Evolutionary conservation across 2,113 vertebrate genomes (phyloP).

Genomic region (Protomyctophum bolini): DNA sequence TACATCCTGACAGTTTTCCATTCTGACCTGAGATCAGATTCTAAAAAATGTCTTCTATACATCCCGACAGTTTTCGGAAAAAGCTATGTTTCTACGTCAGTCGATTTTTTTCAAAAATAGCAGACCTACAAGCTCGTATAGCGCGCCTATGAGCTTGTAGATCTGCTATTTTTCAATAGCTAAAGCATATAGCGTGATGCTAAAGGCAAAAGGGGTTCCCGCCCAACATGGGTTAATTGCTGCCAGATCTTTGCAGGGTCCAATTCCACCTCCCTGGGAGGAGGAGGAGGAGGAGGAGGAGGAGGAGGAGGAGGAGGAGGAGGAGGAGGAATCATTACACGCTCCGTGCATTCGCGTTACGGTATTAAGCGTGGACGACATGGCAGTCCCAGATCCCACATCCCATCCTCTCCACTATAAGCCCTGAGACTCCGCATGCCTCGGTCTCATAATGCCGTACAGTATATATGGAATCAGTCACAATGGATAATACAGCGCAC

Average conservation of each 20-base stretch:
- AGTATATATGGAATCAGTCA: conserved; percentile 49
- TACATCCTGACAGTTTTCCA: too few species aligned
- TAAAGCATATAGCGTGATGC: too few species aligned
- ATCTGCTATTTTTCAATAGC: too few species aligned
- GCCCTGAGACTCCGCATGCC: conserved; percentile 42
- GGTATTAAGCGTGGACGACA: conserved; percentile 65
- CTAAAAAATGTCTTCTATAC: too few species aligned
- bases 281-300: conserved; percentile 44
- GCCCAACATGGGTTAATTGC: too few species aligned
- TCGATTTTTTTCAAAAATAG: too few species aligned
- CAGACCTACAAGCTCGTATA: too few species aligned
- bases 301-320: conserved; percentile 48
- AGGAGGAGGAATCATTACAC: conserved; percentile 57
- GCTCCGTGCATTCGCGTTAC: conserved; percentile 60
- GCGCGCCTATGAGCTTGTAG: too few species aligned
- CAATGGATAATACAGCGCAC: background rate
- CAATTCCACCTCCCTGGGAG: conserved; percentile 37
- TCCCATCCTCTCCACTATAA: conserved; percentile 41
- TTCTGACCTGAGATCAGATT: too few species aligned
- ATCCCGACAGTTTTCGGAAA: too few species aligned
- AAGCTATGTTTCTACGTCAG: too few species aligned
- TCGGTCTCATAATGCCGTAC: conserved; percentile 38
- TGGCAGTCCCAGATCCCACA: conserved; percentile 42
- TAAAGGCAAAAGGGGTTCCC: too few species aligned
- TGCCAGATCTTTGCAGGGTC: conserved; percentile 75